A percentile compares a stretch with the other conserved stretches of the same genome.
Conservation (phyloP, 1,140 invertebrate genomes). For the Drosophila suzukii region DNA sequence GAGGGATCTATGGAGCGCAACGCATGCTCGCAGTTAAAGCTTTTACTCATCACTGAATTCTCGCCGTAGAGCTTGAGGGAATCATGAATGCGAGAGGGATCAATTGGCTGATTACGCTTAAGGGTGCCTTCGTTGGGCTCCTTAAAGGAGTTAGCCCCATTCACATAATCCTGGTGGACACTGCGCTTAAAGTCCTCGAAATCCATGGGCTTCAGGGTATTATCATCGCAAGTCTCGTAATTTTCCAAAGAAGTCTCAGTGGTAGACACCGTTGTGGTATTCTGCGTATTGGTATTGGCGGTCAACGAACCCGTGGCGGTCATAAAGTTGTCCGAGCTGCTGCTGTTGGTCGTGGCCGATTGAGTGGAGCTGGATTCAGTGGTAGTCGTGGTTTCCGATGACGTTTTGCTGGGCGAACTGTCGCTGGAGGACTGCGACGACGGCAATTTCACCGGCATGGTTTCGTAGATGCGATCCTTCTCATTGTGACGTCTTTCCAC, state of each 20-base stretch:
- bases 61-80: conserved; percentile 84
- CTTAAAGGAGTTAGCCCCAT: conserved; percentile 80
- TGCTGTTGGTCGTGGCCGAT: conserved; percentile 49
- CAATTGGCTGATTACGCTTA: conserved; percentile 85
- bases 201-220: conserved; percentile 82
- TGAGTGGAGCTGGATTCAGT: conserved; percentile 50
- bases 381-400: conserved; percentile 59
- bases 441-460: conserved; percentile 88
- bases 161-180: conserved; percentile 80
- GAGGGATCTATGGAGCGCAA: conserved; percentile 78
- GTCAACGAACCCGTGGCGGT: conserved; percentile 75
- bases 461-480: conserved; percentile 89
- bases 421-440: conserved; percentile 85
- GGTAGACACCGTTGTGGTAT: conserved; percentile 62
- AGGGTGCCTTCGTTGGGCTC: conserved; percentile 83
- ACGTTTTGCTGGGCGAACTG: conserved; percentile 72
- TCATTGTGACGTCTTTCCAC: conserved; percentile 88
- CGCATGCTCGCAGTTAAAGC: conserved; percentile 82
- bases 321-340: conserved; percentile 77
- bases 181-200: conserved; percentile 83
- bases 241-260: conserved; percentile 73
- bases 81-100: conserved; percentile 85
- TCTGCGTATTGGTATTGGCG: conserved; percentile 70
- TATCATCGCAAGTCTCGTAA: conserved; percentile 72
- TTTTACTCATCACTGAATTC: conserved; percentile 83